Base-by-base conservation (phyloP, 2,888 invertebrate species). In the Spilarctia lutea region DNA sequence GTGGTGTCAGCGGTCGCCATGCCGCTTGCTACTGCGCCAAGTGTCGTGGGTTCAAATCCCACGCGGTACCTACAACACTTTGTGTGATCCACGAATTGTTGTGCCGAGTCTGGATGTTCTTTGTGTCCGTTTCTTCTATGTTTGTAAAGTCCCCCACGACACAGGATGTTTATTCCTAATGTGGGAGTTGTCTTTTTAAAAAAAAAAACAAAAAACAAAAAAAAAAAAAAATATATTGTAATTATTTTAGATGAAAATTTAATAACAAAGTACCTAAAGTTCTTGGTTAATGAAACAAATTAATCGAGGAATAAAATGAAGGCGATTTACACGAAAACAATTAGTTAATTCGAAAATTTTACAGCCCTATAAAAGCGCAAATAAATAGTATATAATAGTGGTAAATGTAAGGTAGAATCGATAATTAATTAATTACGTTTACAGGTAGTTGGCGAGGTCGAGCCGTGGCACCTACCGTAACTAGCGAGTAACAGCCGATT, bases 341-440 rank as follows among this genome's bases (percentile, higher is more conserved):
- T 68, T 69, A 76, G 48, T 65, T 76, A 69, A 68, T 71, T 78
- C 18, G n/a, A 68, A 73, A 67, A 66, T 72, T 73, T 76, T 73
- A 81, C 78, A 77, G 68, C 80, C 70, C 70, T 24, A 73, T 84
- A 83, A 81, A 84, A 71, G 52, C 39, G 42, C 42, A 45, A 79
- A 81, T 73, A 78, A 82, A 81, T 83, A 79, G 81, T 77, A 80
- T 66, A 81, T 82, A 81, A 76, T 81, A 76, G 79, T 76, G 73
- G 79, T 81, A 78, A 81, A 78, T 73, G 77, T 81, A 85, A 89
- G 86, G 85, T 85, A 82, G 88, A 91, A 93, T 95, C 94, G 91
- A 95, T 95, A 94, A 91, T 94, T 94, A 94, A 95, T 96, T 95
- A 95, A 95, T 95, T 95, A 94, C 90, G 87, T 91, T 89, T 90